phyloP scores from a whole-genome alignment of 1,140 invertebrate species.

The Drosophila repleta region DNA sequence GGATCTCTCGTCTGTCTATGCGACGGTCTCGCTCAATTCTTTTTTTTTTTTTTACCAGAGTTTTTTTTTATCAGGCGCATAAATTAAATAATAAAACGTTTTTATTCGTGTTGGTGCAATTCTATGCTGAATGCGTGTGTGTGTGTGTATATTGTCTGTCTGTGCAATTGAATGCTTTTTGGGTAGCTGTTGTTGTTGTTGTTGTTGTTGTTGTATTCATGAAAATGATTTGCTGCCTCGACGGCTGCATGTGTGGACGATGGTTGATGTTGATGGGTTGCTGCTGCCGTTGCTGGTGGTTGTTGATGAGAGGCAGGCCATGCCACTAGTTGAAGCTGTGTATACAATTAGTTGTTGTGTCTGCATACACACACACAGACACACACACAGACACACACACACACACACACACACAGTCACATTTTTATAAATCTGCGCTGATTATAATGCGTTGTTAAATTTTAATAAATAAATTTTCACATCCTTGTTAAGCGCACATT shows the following conservation, averaged over 20 bases:
- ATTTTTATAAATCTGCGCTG: slow-evolving; percentile 76
- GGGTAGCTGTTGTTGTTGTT: slow-evolving; percentile 12
- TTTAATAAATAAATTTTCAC: slow-evolving; percentile 83
- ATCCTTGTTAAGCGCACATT: slow-evolving; percentile 75
- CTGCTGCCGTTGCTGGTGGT: slow-evolving; percentile 52
- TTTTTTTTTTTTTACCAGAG: slow-evolving; percentile 19
- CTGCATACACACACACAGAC: slow-evolving; percentile 3
- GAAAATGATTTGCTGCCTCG: slow-evolving; percentile 62
- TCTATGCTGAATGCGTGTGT: slow-evolving; percentile 32
- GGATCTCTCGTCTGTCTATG: neutral
- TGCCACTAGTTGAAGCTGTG: slow-evolving; percentile 40
- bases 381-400: slow-evolving; percentile 19
- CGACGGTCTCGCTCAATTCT: neutral
- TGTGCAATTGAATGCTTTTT: slow-evolving; percentile 66
- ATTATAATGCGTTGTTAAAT: slow-evolving; percentile 82
- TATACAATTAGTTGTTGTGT: slow-evolving; percentile 15
- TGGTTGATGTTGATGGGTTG: slow-evolving; percentile 44
- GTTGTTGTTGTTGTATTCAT: slow-evolving; percentile 45
- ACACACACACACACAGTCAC: slow-evolving; percentile 16
- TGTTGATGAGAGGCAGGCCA: slow-evolving; percentile 67
- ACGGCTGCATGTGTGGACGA: slow-evolving; percentile 38
- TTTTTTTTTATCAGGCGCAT: slow-evolving; percentile 67
- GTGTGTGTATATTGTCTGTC: slow-evolving; percentile 50
- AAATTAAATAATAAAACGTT: slow-evolving; percentile 82
- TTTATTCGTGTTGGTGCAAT: slow-evolving; percentile 53